Evolutionary conservation across 2,113 vertebrate genomes (phyloP).

Genomic region (Willisornis vidua): DNA sequence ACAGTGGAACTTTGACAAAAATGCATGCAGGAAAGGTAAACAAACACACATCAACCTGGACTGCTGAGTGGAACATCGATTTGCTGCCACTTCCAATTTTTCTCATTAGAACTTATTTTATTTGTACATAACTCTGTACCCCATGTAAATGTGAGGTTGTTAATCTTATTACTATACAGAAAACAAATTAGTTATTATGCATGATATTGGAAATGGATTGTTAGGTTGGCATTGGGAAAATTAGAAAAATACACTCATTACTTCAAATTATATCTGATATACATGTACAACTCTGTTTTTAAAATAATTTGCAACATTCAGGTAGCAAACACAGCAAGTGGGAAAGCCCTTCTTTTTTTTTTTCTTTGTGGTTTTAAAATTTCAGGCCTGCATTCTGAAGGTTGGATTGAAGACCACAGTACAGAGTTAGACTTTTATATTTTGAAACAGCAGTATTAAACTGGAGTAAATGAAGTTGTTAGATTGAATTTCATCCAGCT

Average conservation of each 20-base stretch:
- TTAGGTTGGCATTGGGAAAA: constrained; percentile 75
- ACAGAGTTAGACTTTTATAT: neutral
- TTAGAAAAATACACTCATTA: constrained; percentile 79
- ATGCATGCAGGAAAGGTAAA: constrained; percentile 69
- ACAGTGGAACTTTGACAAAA: constrained; percentile 78
- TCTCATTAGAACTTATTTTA: constrained; percentile 83
- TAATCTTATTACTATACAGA: constrained; percentile 83
- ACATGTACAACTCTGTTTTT: constrained; percentile 66
- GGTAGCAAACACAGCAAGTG: constrained; percentile 46
- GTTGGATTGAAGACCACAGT: neutral
- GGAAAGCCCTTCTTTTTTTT: neutral
- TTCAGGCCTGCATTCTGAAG: constrained; percentile 24
- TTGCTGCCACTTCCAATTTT: constrained; percentile 76
- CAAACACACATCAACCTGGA: constrained; percentile 76
- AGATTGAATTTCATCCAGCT: neutral
- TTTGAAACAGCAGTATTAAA: neutral
- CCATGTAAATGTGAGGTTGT: constrained; percentile 76
- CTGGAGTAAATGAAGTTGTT: neutral
- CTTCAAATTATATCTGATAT: constrained; percentile 76
- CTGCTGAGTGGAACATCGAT: constrained; percentile 75
- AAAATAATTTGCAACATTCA: constrained; percentile 58
- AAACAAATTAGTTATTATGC: constrained; percentile 85
- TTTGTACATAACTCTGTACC: constrained; percentile 80
- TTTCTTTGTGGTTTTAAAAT: neutral
- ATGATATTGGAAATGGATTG: constrained; percentile 79